Conservation (phyloP, 1,140 invertebrate genomes). For the Drosophila lini region DNA sequence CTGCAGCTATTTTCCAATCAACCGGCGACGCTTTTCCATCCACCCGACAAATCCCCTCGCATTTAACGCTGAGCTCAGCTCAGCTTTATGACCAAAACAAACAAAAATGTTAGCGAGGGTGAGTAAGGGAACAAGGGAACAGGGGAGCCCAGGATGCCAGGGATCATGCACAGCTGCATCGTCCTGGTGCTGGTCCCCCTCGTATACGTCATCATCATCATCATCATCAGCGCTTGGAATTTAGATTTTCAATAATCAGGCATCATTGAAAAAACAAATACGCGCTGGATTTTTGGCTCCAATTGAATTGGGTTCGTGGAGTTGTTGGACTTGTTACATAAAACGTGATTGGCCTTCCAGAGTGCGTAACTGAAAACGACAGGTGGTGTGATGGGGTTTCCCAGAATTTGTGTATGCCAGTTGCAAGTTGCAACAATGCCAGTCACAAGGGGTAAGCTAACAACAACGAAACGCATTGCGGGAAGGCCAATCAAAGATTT, state of each 20-base stretch:
- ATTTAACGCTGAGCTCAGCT: slow-evolving; percentile 63
- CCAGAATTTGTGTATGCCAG: slow-evolving; percentile 31
- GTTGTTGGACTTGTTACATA: slow-evolving; percentile 60
- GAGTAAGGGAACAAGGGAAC: background rate
- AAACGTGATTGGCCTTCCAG: slow-evolving; percentile 72
- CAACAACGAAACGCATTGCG: slow-evolving; percentile 7
- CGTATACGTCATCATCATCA: slow-evolving; percentile 41
- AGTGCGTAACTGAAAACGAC: slow-evolving; percentile 60
- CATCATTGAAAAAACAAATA: slow-evolving; percentile 83
- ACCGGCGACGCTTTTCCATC: slow-evolving; percentile 53
- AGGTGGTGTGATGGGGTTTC: slow-evolving; percentile 24
- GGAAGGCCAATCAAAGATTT: slow-evolving; percentile 52
- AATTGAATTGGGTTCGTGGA: slow-evolving; percentile 64
- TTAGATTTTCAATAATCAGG: slow-evolving; percentile 83
- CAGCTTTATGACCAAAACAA: slow-evolving; percentile 70
- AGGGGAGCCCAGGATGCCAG: background rate
- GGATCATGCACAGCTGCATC: slow-evolving; percentile 39
- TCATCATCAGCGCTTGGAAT: slow-evolving; percentile 55
- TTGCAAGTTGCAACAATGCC: slow-evolving; percentile 34
- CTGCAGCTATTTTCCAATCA: slow-evolving; percentile 79
- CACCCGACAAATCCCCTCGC: slow-evolving; percentile 49
- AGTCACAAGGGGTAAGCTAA: background rate
- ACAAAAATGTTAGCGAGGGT: slow-evolving; percentile 25
- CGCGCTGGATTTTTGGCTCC: slow-evolving; percentile 68
- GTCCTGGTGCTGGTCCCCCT: slow-evolving; percentile 21